Evolutionary conservation across 2,113 vertebrate genomes (phyloP).

Genomic region (Illadopsis cleaveri): DNA sequence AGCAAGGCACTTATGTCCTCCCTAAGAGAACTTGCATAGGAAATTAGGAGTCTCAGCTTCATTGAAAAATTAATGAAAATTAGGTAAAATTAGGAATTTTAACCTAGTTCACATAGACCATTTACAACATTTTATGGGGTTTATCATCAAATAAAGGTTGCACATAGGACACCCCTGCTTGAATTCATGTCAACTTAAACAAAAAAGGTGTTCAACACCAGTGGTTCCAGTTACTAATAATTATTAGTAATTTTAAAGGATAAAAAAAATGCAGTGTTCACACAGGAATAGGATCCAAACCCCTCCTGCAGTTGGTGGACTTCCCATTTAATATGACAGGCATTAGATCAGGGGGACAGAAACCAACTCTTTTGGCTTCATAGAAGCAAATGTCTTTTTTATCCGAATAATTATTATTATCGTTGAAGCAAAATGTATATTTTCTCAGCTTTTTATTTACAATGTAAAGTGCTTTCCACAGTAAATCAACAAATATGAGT

Average conservation of each 20-base stretch:
- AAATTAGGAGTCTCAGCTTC: neutral
- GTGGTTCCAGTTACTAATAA: neutral
- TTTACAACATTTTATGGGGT: neutral
- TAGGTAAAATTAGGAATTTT: neutral
- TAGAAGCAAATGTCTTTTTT: conserved; percentile 51
- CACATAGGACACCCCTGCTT: neutral
- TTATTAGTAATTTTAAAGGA: neutral
- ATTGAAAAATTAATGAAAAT: neutral
- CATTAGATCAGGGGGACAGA: neutral
- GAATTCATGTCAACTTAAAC: neutral
- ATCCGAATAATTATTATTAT: conserved; percentile 72
- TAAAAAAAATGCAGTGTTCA: neutral
- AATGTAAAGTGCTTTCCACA: conserved; percentile 79
- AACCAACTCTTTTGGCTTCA: neutral
- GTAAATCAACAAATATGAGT: conserved; percentile 87
- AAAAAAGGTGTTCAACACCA: neutral
- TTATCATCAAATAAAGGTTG: neutral
- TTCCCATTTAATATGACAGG: neutral
- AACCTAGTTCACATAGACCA: neutral
- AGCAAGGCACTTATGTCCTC: neutral
- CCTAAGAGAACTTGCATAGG: neutral
- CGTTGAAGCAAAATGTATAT: conserved; percentile 74
- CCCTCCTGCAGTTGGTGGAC: rapidly evolving
- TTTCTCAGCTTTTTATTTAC: conserved; percentile 81
- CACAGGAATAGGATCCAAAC: neutral